phyloP scores from a whole-genome alignment of 2,113 vertebrate genomes.

The Phycodurus eques region DNA sequence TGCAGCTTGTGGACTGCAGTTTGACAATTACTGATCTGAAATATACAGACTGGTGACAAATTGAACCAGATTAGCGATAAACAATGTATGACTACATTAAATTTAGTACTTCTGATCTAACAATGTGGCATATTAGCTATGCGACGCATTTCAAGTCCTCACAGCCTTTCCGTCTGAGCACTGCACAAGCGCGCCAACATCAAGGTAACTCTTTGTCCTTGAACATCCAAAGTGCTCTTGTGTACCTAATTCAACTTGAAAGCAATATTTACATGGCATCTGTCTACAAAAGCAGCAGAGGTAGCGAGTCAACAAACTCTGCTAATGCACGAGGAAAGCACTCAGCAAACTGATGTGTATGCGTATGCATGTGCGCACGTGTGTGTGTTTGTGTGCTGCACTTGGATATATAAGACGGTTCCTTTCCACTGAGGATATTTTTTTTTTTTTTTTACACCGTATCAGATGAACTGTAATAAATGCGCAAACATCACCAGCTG shows the following conservation, averaged over 20 bases:
- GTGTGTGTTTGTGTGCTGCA: neutral
- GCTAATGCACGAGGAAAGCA: neutral
- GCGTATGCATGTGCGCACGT: no score
- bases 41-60: no score
- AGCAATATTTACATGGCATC: constrained; percentile 24
- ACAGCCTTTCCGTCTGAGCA: neutral
- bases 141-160: neutral
- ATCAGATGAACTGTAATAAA: neutral
- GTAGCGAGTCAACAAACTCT: neutral
- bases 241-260: constrained; percentile 20
- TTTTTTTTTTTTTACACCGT: neutral
- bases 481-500: neutral
- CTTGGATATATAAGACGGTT: neutral
- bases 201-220: constrained; percentile 19
- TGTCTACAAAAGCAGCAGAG: constrained; percentile 8
- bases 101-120: neutral
- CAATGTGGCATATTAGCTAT: neutral
- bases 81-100: no score
- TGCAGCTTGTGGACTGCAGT: no score
- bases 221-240: neutral
- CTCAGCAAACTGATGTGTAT: neutral
- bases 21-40: no score
- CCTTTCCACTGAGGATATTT: neutral
- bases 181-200: constrained; percentile 41
- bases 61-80: no score